Conservation (phyloP, 2,888 invertebrate species). For the Pecten maximus region DNA sequence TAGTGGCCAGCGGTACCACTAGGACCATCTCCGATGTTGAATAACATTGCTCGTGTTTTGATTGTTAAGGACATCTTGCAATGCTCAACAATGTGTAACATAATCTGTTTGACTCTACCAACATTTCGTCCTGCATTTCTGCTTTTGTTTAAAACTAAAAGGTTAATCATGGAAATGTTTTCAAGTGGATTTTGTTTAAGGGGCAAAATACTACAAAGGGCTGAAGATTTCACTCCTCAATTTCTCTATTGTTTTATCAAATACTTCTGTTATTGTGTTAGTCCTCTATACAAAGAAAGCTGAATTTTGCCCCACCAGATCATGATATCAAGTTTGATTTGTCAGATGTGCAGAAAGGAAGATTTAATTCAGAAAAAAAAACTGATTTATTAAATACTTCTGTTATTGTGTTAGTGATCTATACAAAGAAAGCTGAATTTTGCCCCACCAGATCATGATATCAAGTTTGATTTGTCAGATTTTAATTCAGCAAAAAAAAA, state of each 20-base stretch:
- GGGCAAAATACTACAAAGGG: not conserved
- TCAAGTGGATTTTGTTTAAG: constrained; percentile 2
- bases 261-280: not conserved
- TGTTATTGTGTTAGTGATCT: not conserved
- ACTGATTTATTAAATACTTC: not conserved
- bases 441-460: not conserved
- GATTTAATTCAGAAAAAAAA: not conserved
- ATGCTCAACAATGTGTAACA: not conserved
- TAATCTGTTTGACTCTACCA: not conserved
- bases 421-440: not conserved
- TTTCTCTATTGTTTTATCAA: not conserved
- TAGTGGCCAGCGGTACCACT: not conserved
- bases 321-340: not conserved
- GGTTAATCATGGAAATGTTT: not conserved
- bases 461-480: not conserved
- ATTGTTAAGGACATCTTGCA: not conserved
- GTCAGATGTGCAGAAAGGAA: not conserved
- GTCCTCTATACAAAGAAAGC: not conserved
- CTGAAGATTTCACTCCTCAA: not conserved
- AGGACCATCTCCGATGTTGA: not conserved
- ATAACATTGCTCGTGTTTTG: constrained; percentile 9
- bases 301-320: not conserved
- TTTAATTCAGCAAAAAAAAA: not conserved
- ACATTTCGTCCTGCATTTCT: not conserved
- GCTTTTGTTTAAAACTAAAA: constrained; percentile 20